Evolutionary conservation across 2,113 vertebrate species (phyloP).

Genomic region (Galeopterus variegatus): DNA sequence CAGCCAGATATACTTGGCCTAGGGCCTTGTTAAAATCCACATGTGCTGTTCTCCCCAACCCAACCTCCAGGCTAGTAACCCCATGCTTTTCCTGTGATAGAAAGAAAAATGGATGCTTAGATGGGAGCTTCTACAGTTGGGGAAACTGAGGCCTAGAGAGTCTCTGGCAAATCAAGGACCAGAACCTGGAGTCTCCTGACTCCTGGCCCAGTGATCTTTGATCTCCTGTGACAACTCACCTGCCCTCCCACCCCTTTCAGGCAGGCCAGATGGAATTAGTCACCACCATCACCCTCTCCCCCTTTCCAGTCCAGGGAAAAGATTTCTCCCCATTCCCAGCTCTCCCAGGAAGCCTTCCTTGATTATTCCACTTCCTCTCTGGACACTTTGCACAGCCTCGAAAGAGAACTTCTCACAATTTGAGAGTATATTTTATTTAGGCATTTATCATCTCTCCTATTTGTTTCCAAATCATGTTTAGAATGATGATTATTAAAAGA

Average conservation of each 20-base stretch:
- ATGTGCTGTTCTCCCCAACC: background rate
- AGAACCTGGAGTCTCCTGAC: background rate
- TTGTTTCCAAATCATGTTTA: slow-evolving; percentile 9
- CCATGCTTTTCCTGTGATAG: too few relatives aligned
- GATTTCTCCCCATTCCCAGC: background rate
- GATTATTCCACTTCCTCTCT: background rate
- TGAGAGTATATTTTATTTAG: background rate
- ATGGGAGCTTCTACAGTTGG: background rate
- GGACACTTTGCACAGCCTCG: background rate
- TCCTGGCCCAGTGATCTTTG: background rate
- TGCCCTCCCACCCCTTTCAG: background rate
- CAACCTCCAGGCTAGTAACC: background rate
- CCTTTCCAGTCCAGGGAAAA: background rate
- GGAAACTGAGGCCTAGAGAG: background rate
- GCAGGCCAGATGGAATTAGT: background rate
- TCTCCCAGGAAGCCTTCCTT: background rate
- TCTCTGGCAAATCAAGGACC: background rate
- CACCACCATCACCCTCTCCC: background rate
- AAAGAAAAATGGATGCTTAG: background rate
- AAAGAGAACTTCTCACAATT: background rate
- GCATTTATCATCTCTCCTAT: background rate
- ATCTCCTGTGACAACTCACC: background rate
- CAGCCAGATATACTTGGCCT: background rate
- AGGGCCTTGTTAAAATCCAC: background rate
- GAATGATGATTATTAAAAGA: background rate